Evolutionary conservation across 1,140 invertebrate genomes (phyloP).

Genomic region (Cydia splendana): DNA sequence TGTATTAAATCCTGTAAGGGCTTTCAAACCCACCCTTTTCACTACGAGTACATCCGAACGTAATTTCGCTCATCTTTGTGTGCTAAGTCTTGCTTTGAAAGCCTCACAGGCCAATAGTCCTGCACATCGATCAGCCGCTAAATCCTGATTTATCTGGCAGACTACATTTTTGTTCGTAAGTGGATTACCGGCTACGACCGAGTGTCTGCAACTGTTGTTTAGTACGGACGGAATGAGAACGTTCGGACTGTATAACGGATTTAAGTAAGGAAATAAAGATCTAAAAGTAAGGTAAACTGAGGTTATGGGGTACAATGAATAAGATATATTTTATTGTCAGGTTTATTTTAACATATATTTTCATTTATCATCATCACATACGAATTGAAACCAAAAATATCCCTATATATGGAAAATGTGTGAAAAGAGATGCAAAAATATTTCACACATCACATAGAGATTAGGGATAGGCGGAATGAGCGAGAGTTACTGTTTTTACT

Average conservation of each 20-base stretch:
- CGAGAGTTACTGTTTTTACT: too few relatives aligned
- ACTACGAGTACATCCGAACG: neutral
- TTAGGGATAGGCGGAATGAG: too few relatives aligned
- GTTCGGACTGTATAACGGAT: neutral
- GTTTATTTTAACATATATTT: too few relatives aligned
- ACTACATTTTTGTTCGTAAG: conserved; percentile 19
- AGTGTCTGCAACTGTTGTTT: neutral
- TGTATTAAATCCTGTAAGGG: neutral
- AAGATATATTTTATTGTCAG: too few relatives aligned
- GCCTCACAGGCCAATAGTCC: conserved; percentile 7
- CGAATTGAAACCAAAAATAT: too few relatives aligned
- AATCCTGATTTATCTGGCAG: conserved; percentile 8
- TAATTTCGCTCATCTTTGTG: too few relatives aligned
- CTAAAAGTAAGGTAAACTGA: neutral
- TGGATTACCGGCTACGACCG: neutral
- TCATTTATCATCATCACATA: too few relatives aligned
- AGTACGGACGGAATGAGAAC: neutral
- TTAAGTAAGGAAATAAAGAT: neutral
- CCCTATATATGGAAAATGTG: too few relatives aligned
- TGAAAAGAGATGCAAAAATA: too few relatives aligned
- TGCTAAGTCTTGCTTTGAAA: neutral
- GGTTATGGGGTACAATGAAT: too few relatives aligned
- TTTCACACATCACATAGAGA: too few relatives aligned
- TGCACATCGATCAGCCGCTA: neutral
- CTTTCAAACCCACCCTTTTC: neutral